Evolutionary conservation across 2,888 invertebrate species (phyloP).

Genomic region (Caenorhabditis uteleia): DNA sequence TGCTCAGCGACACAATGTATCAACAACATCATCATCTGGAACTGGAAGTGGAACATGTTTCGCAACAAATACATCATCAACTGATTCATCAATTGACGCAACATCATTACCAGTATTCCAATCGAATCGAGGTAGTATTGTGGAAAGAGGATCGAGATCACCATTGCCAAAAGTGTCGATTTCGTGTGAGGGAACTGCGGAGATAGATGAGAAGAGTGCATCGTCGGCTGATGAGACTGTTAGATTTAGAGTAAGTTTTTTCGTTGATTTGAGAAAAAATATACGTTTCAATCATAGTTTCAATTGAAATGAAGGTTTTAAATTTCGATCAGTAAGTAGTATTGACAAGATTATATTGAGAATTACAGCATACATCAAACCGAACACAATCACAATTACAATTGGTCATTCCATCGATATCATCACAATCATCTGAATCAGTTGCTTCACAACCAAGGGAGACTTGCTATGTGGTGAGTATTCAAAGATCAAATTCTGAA

Average conservation of each 20-base stretch:
- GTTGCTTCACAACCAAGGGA: conserved; percentile 17
- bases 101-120: conserved; percentile 28
- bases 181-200: conserved; percentile 74
- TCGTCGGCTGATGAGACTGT: conserved; percentile 55
- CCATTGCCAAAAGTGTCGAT: conserved; percentile 83
- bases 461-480: conserved; percentile 45
- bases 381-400: too few species aligned
- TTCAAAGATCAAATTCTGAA: neutral
- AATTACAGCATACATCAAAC: too few species aligned
- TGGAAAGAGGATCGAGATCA: conserved; percentile 57
- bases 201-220: conserved; percentile 61
- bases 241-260: conserved; percentile 33
- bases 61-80: conserved; percentile 60
- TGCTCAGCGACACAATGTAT: conserved; percentile 65
- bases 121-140: neutral
- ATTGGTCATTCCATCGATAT: conserved; percentile 47
- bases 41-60: conserved; percentile 55
- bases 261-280: neutral
- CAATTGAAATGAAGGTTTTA: too few species aligned
- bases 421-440: conserved; percentile 17
- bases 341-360: too few species aligned
- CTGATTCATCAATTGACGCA: conserved; percentile 67
- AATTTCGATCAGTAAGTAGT: too few species aligned
- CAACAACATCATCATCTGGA: conserved; percentile 65
- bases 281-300: too few species aligned